Evolutionary conservation across 2,888 invertebrate species (phyloP).

Genomic region (Pristionchus exspectatus): DNA sequence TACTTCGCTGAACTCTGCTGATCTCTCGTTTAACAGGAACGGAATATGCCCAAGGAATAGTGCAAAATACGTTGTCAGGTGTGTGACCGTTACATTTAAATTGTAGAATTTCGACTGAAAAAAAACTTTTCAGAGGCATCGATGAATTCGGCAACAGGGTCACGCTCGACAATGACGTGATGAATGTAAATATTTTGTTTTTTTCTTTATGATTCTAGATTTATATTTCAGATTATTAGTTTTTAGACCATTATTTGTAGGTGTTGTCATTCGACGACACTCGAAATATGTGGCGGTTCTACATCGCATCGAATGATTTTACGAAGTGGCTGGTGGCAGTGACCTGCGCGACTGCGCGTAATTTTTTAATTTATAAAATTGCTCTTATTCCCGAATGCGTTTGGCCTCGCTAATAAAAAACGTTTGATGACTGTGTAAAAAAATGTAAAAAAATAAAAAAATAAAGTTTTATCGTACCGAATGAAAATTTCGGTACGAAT

Average conservation of each 20-base stretch:
- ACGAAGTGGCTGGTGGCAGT: background rate
- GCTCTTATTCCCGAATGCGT: too few relatives aligned
- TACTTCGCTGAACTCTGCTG: background rate
- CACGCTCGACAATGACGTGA: background rate
- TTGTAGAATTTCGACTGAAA: too few relatives aligned
- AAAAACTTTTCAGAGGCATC: background rate
- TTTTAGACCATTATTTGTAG: background rate
- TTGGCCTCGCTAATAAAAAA: too few relatives aligned
- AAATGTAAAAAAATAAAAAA: too few relatives aligned
- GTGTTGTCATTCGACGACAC: background rate
- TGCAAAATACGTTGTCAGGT: background rate
- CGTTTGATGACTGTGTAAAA: too few relatives aligned
- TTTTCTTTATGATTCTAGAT: background rate
- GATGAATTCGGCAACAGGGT: background rate
- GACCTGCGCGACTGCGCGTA: background rate
- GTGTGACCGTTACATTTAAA: too few relatives aligned
- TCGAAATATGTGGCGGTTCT: slow-evolving; percentile 8
- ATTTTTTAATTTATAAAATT: background rate
- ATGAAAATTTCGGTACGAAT: too few relatives aligned
- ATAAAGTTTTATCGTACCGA: too few relatives aligned
- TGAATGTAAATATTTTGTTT: background rate
- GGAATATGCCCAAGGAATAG: background rate
- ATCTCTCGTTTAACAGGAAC: background rate
- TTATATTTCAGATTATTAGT: background rate
- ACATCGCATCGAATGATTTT: background rate